Base-by-base conservation (phyloP, 1,140 invertebrate genomes). In the Caenorhabditis latens region DNA sequence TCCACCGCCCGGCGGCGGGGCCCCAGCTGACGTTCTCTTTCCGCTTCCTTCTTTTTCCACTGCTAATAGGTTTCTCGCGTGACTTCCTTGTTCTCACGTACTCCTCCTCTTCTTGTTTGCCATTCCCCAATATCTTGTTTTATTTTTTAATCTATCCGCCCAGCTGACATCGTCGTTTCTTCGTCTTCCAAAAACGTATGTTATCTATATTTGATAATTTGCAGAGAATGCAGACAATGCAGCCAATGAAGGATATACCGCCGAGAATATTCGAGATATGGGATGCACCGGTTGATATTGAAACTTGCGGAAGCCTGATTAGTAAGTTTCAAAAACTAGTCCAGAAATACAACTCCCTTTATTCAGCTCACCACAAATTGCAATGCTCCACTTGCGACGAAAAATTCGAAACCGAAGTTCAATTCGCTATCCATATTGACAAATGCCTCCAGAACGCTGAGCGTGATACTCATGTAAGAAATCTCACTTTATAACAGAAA, bases 11-110 rank as follows among this genome's bases (percentile, higher is more conserved):
- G 40, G 16, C 65, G 50, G 9, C n/a, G 57, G 16, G 61, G 61
- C 61, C 61, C 46, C 71, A 79, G 40, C 71, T 79, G 71, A 50
- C 71, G 71, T 79, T 79, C 71, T 79, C 21, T 32, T 13, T 50
- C 42, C 7, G 7, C n/a, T 61, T n/a, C 8, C 58, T n/a, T 21
- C 13, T 21, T 75, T 75, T 46, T 40, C 71, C 43, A 11, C 46
- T 43, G 71, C 46, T 79, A 53, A 79, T 79, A 21, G 43, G 32
- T 79, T 71, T 48, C 42, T 48, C 71, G 24, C 71, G 71, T 79
- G 71, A 79, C 71, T 79, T 79, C 71, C 71, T 79, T 79, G 71
- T 79, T 24, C 71, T 79, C 71, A 79, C 71, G 43, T 79, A 48
- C 71, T 16, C 65, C 61, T 71, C 24, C 43, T n/a, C n/a, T 71